phyloP scores from a whole-genome alignment of 2,113 vertebrate genomes.

The Okapia johnstoni region DNA sequence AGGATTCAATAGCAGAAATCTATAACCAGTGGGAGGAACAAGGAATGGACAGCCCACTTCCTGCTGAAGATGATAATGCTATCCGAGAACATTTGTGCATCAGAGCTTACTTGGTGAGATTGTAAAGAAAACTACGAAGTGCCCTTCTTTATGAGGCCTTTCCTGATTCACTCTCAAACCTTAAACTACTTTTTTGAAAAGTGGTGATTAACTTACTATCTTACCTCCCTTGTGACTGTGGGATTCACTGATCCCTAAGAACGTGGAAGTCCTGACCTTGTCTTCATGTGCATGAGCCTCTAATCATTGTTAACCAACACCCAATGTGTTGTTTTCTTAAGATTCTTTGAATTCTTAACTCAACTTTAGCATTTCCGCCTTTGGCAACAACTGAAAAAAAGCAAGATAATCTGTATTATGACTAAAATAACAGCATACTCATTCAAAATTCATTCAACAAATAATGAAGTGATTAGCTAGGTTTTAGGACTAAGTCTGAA shows the following conservation, averaged over 20 bases:
- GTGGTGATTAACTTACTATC: neutral
- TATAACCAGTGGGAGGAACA: slow-evolving; percentile 92
- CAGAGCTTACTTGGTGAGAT: slow-evolving; percentile 93
- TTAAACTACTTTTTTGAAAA: neutral
- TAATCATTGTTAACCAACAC: neutral
- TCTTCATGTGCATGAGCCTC: neutral
- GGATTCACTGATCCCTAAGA: neutral
- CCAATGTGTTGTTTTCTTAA: neutral
- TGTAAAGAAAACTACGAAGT: neutral
- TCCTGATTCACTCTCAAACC: neutral
- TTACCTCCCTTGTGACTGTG: neutral
- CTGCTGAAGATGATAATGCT: slow-evolving; percentile 94
- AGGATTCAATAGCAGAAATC: slow-evolving; percentile 95
- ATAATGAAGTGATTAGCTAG: neutral
- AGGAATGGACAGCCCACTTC: slow-evolving; percentile 86
- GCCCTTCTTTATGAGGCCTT: neutral
- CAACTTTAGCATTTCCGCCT: slow-evolving; percentile 1
- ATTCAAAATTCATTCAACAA: slow-evolving; percentile 7
- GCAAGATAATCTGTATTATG: neutral
- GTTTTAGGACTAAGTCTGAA: neutral
- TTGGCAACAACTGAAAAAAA: neutral
- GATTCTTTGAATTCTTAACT: neutral
- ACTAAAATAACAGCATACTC: neutral
- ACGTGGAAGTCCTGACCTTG: neutral
- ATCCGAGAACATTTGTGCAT: slow-evolving; percentile 96